Evolutionary conservation across 2,797 vertebrate genomes (phyloP), one percentile per base, ranked within the genome.

Genomic region (Sardinella longiceps): DNA sequence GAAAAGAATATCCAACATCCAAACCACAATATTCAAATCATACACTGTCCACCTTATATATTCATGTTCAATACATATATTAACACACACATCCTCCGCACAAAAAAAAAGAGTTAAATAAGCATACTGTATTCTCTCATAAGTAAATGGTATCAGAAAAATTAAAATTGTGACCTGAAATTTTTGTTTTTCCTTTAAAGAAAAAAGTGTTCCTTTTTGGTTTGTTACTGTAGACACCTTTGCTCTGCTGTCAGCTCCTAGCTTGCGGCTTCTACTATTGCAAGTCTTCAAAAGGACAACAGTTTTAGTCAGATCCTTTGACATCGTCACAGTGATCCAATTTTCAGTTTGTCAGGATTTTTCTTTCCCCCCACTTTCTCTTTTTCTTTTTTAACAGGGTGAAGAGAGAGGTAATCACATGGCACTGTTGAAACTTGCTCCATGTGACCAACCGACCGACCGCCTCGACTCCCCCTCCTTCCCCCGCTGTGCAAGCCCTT

Each of bases 61-160:
- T 89, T 88, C 89, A 94, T 93, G 94, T 94, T 95, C 93, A 89
- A 94, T 95, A 95, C 93, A 89, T 85, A 88, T 85, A 87, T 85
- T 87, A 86, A 90, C 86, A 87, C 84, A 89, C 93, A 95, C 94
- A 92, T 94, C 66, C 92, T 88, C 87, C 85, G 87, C 93, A 84
- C 56, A 85, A 92, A 93, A 90, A 93, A 90, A 92, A 88, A 85
- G 90, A 91, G 89, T 92, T 95, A 95, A 95, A 96, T 94, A 95
- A 93, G 91, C 91, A 93, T 88, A 28, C n/a, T n/a, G n/a, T n/a
- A n/a, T 58, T 86, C 88, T 85, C 89, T 85, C 48, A 86, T 87
- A 90, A 90, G 83, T 87, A 88, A 89, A 90, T 85, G 85, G 89
- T 83, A 90, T 84, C 87, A 89, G 11, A 43, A 85, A 86, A 91